phyloP scores from a whole-genome alignment of 2,113 vertebrate genomes.

The Mobula hypostoma region DNA sequence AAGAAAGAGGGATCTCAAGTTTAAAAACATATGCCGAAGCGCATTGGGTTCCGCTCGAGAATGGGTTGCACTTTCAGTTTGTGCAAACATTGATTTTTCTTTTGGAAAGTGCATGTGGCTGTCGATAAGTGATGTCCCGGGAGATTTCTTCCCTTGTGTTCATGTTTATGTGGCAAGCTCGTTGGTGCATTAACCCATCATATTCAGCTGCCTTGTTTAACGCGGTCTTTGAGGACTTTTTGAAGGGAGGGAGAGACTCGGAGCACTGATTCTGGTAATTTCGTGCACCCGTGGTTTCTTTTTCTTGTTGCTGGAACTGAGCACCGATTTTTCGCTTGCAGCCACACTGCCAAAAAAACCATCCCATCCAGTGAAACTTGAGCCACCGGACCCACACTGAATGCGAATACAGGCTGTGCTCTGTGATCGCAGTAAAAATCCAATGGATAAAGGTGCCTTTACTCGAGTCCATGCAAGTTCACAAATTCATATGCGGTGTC shows the following conservation, averaged over 20 bases:
- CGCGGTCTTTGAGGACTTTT: background rate
- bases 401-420: background rate
- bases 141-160: background rate
- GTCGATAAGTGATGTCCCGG: background rate
- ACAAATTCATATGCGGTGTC: background rate
- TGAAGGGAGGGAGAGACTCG: background rate
- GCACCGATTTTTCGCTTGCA: background rate
- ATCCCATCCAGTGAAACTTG: conserved; percentile 1
- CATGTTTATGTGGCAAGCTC: background rate
- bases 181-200: background rate
- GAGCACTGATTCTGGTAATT: background rate
- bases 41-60: too few relatives aligned
- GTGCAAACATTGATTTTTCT: background rate
- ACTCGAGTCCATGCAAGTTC: background rate
- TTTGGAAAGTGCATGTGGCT: background rate
- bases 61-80: background rate
- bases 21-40: too few relatives aligned
- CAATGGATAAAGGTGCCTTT: background rate
- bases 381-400: background rate
- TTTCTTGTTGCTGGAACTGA: background rate
- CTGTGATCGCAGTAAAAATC: too few relatives aligned
- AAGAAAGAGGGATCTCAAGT: too few relatives aligned
- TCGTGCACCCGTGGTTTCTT: background rate
- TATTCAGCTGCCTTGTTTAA: background rate
- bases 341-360: background rate